Conservation (phyloP, 1,140 invertebrate genomes). For the Vanessa atalanta region DNA sequence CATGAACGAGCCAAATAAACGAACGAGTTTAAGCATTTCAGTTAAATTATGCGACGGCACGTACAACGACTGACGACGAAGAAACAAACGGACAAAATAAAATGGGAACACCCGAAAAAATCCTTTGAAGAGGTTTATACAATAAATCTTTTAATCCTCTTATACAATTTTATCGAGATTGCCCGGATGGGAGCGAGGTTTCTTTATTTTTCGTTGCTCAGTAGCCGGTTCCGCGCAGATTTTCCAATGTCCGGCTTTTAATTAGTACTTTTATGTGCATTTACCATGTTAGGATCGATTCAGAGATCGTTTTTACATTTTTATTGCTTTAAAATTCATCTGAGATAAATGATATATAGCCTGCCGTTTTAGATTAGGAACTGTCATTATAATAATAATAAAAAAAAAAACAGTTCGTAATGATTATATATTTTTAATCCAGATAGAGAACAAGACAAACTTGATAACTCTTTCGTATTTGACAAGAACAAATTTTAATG, state of each 20-base stretch:
- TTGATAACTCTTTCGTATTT: constrained; percentile 19
- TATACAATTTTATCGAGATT: constrained; percentile 78
- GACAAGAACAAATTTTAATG: constrained; percentile 31
- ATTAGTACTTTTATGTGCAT: constrained; percentile 46
- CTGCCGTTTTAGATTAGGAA: background rate
- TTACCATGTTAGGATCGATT: constrained; percentile 43
- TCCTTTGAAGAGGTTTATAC: constrained; percentile 74
- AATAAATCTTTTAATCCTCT: constrained; percentile 78
- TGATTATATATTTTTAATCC: background rate
- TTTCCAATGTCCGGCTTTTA: constrained; percentile 48
- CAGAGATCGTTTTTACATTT: constrained; percentile 28
- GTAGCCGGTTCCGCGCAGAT: constrained; percentile 38
- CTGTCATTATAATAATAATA: background rate
- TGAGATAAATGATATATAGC: constrained; percentile 16
- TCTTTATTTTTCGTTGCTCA: constrained; percentile 52
- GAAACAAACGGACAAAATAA: constrained; percentile 68
- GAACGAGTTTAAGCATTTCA: constrained; percentile 55
- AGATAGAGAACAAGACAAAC: background rate
- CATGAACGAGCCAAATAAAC: constrained; percentile 62
- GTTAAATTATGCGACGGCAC: constrained; percentile 73
- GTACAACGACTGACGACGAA: constrained; percentile 56
- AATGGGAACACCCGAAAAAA: constrained; percentile 70
- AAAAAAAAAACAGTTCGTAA: background rate
- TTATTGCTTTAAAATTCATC: constrained; percentile 11
- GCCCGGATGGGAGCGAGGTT: constrained; percentile 49